Base-by-base conservation (phyloP, 2,113 vertebrate genomes). In the Rattus norvegicus region DNA sequence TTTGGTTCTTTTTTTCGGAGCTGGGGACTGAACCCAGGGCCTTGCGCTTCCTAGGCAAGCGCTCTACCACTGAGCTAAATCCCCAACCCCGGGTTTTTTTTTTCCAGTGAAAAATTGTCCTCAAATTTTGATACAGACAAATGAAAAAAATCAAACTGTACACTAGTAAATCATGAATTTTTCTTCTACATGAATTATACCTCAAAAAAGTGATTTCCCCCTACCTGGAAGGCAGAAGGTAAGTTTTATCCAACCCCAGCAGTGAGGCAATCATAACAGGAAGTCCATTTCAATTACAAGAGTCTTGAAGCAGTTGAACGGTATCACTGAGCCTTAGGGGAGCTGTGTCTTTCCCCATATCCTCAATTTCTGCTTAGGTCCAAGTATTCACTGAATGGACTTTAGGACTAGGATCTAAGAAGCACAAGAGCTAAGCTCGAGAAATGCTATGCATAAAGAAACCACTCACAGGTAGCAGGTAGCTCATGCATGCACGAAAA, bases 401-500 rank as follows among this genome's bases (percentile, higher is more conserved):
- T 20, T 70, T 19, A 63, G 70, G 92, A 52, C 16, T n/a, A 36
- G 20, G 28, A 19, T 73, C 59, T 28, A 56, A 13, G 2, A 1
- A 88, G 12, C 2, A n/a, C n/a, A 70, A 54, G 17, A 26, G 56
- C 36, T 81, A 52, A 59, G 49, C 3, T 28, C 59, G 6, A 61
- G 5, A 26, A 47, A 67, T 9, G 61, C 39, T 61, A n/a, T 67
- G 79, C 19, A 17, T 75, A 39, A 26, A 85, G 87, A 79, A 84
- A 30, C 1, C 59, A 17, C 12, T 39, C 59, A 30, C 26, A 47
- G 2, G 30, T 49, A 22, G 24, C 0, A n/a, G 54, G 13, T 0
- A 14, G 0, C 2, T 36, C 14, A 43, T 43, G 49, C 7, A 5
- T 43, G 43, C 43, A 43, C 39, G 2, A 28, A 9, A 0, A 3